These are phyloP conservation scores for Caerostris extrusa DNA, from an alignment of 1,140 invertebrate species.

Conservation along the genomic window DNA sequence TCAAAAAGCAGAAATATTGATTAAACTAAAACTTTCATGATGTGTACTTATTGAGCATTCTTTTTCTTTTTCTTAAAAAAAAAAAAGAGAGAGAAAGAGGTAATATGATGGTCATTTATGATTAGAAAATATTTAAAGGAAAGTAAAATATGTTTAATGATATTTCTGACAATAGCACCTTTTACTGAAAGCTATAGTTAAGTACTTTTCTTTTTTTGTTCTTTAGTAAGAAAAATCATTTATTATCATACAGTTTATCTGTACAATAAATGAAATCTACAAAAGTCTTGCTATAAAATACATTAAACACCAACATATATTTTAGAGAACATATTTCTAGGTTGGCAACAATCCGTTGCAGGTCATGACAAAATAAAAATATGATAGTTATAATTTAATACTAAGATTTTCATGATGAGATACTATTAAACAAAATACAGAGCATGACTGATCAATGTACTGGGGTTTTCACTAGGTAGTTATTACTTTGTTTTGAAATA, in stretches of 20 bases:
- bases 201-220: background rate
- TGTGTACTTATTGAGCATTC: background rate
- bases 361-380: background rate
- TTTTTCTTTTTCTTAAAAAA: background rate
- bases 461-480: too few species aligned
- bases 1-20: background rate
- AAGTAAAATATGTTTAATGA: background rate
- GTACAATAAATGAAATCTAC: background rate
- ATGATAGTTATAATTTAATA: background rate
- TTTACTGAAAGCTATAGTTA: background rate
- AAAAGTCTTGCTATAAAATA: background rate
- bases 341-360: background rate
- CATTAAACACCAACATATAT: background rate
- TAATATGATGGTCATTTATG: background rate
- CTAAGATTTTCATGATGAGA: background rate
- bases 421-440: background rate
- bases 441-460: background rate
- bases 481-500: too few species aligned
- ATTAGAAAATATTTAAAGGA: background rate
- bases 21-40: background rate
- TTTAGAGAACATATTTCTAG: background rate
- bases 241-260: background rate
- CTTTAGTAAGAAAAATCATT: background rate
- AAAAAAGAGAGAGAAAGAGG: background rate
- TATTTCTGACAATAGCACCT: conserved; percentile 11